Base-by-base conservation (phyloP, 1,140 invertebrate species). In the Drosophila ironensis region DNA sequence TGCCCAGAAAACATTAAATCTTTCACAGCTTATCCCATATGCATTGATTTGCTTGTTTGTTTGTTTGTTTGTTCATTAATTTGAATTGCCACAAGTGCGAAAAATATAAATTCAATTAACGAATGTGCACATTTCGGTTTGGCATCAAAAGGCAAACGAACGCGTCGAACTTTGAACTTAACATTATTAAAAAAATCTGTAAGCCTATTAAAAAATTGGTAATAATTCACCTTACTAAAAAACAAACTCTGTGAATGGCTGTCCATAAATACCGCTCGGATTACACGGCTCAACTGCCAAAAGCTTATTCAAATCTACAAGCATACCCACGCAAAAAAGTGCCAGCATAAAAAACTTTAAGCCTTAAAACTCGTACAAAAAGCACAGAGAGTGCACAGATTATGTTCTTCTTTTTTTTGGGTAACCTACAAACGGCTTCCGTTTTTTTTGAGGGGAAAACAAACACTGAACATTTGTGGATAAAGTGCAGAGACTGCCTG, bases 191-290 rank as follows among this genome's bases (percentile, higher is more conserved):
- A n/a, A n/a, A n/a, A n/a, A n/a, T n/a, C n/a, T n/a, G n/a, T n/a
- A n/a, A n/a, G 37, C 8, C 22, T 28, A 52, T 57, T 22, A 60
- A 40, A 35, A 27, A 2, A 17, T 17, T 37, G 2, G 5, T 17
- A 30, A 38, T 42, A 19, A 33, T 40, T 19, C 33, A 38, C 20
- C 42, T 42, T 63, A 28, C 24, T 35, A 14, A 12, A 35, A 35
- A 35, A 16, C 28, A 8, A 19, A 25, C 30, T 17, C 8, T 20
- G 24, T 24, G 40, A 61, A 27, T 20, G 54, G 30, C 17, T 27
- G 24, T 61, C 19, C 59, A 63, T 61, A 61, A 63, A 63, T 47
- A 63, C 30, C 11, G 56, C 54, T 47, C 33, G 33, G 59, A 61
- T 63, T 63, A 63, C 41, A 4, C 11, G 24, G 56, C 59, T 63